phyloP scores from a whole-genome alignment of 1,140 invertebrate species.

The Drosophila oshimai region DNA sequence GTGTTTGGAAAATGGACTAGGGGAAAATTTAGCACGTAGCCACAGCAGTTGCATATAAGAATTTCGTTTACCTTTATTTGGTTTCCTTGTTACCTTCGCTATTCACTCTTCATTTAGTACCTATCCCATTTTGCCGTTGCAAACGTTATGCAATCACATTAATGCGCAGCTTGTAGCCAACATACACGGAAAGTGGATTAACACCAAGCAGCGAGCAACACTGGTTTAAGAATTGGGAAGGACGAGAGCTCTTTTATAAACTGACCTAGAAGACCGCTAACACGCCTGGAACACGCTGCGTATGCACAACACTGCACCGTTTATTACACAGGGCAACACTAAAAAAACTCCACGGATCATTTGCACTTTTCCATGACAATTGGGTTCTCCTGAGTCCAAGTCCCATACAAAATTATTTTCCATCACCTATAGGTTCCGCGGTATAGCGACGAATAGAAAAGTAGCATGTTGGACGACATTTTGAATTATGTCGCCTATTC shows the following conservation, averaged over 20 bases:
- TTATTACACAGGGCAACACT: too few relatives aligned
- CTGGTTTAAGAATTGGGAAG: slow-evolving; percentile 15
- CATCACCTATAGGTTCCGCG: too few relatives aligned
- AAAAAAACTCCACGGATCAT: too few relatives aligned
- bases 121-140: not conserved
- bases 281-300: slow-evolving; percentile 32
- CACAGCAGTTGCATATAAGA: slow-evolving; percentile 69
- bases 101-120: too few relatives aligned
- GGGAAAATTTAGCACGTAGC: slow-evolving; percentile 56
- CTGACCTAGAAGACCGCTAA: slow-evolving; percentile 29
- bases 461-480: too few relatives aligned
- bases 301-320: slow-evolving; percentile 38
- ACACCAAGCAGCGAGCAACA: slow-evolving; percentile 12
- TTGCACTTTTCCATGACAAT: too few relatives aligned
- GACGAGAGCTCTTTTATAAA: slow-evolving; percentile 60
- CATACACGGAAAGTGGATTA: slow-evolving; percentile 2
- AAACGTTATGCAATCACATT: slow-evolving; percentile 78
- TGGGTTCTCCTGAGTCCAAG: too few relatives aligned
- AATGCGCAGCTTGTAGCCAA: slow-evolving; percentile 73
- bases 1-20: not conserved
- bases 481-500: too few relatives aligned
- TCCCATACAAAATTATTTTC: too few relatives aligned
- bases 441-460: too few relatives aligned
- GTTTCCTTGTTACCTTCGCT: slow-evolving; percentile 27
- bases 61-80: slow-evolving; percentile 58